Conservation (phyloP, 1,140 invertebrate genomes). For the Scaptomyza graminum region DNA sequence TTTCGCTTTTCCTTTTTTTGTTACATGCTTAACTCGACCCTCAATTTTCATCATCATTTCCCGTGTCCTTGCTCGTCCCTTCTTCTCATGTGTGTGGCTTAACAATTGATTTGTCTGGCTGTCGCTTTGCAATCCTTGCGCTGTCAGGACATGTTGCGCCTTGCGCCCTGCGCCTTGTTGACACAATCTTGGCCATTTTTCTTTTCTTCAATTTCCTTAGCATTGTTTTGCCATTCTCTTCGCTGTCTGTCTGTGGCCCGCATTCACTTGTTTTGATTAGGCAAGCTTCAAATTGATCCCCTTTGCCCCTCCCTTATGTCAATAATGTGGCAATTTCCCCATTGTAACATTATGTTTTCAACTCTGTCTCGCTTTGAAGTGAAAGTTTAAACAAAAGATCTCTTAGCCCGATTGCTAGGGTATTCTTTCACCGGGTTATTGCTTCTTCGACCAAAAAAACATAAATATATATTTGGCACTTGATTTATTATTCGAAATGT, state of each 20-base stretch:
- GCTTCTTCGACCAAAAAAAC: slow-evolving; percentile 11
- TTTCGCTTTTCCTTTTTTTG: neutral
- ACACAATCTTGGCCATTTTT: slow-evolving; percentile 33
- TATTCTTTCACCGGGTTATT: neutral
- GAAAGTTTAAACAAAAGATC: too few species aligned
- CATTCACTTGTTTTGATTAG: slow-evolving; percentile 43
- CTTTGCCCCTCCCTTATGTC: neutral
- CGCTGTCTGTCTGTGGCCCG: neutral
- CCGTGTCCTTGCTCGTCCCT: slow-evolving; percentile 21
- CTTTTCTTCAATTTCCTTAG: slow-evolving; percentile 19
- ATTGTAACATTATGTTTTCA: slow-evolving; percentile 44
- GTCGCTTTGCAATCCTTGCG: slow-evolving; percentile 58
- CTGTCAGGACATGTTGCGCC: slow-evolving; percentile 10
- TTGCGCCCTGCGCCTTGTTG: slow-evolving; percentile 22
- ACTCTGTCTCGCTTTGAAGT: neutral
- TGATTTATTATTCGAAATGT: slow-evolving; percentile 46
- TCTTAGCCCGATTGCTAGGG: neutral
- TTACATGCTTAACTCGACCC: neutral
- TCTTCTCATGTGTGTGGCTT: slow-evolving; percentile 15
- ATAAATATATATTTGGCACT: slow-evolving; percentile 24
- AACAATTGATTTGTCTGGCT: slow-evolving; percentile 65
- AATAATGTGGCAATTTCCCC: slow-evolving; percentile 52
- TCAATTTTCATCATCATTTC: slow-evolving; percentile 12
- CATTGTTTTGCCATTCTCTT: neutral
- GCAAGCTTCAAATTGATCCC: slow-evolving; percentile 14